Conservation (phyloP, 2,797 vertebrate genomes). For the Leuciscus waleckii region DNA sequence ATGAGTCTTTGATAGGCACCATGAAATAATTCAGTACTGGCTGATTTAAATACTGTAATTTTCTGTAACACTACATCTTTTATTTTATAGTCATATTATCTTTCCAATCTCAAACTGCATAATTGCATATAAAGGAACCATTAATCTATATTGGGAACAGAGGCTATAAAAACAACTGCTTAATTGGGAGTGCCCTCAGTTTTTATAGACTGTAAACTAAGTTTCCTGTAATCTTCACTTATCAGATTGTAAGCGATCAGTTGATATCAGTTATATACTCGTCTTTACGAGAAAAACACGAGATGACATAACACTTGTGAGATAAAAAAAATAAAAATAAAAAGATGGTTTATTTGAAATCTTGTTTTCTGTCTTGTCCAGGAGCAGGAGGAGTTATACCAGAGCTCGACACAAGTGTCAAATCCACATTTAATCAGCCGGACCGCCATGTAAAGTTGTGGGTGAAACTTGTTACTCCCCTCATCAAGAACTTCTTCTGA, state of each 20-base stretch:
- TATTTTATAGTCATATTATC: neutral
- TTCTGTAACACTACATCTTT: neutral
- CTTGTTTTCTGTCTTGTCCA: slow-evolving; percentile 61
- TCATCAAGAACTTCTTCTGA: slow-evolving; percentile 99
- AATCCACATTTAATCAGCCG: slow-evolving; percentile 88
- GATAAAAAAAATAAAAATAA: neutral
- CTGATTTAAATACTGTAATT: neutral
- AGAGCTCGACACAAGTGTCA: slow-evolving; percentile 83
- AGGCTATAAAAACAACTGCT: slow-evolving; percentile 45
- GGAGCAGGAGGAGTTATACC: slow-evolving; percentile 92
- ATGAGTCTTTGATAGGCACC: neutral
- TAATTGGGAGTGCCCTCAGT: slow-evolving; percentile 36
- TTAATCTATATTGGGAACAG: slow-evolving; percentile 24
- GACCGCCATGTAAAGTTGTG: slow-evolving; percentile 91
- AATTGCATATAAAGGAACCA: neutral
- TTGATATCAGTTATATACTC: neutral
- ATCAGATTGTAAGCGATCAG: slow-evolving; percentile 33
- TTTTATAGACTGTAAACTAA: slow-evolving; percentile 40
- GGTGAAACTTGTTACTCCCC: slow-evolving; percentile 94
- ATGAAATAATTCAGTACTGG: neutral
- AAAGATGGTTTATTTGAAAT: neutral
- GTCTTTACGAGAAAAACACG: neutral
- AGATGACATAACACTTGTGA: neutral
- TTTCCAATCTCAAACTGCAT: neutral
- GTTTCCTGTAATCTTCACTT: slow-evolving; percentile 35